phyloP scores from a whole-genome alignment of 2,113 vertebrate genomes.

The Gobius niger region DNA sequence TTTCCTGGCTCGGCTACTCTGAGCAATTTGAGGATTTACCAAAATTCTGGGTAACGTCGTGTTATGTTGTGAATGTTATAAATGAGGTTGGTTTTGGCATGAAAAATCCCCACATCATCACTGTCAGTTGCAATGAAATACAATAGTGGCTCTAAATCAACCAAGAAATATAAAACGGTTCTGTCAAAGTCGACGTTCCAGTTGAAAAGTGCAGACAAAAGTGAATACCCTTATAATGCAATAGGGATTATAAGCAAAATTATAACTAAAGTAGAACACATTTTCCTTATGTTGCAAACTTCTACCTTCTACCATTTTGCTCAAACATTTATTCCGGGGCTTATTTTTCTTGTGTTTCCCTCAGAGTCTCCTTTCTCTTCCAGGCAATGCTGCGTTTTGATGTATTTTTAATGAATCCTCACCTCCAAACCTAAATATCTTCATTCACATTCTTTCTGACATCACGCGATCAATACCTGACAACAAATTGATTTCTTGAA shows the following conservation, averaged over 20 bases:
- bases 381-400: slow-evolving; percentile 41
- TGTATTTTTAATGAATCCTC: slow-evolving; percentile 63
- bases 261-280: too few relatives aligned
- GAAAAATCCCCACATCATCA: slow-evolving; percentile 1
- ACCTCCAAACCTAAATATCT: slow-evolving; percentile 40
- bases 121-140: not conserved
- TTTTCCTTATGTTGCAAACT: not conserved
- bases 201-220: too few relatives aligned
- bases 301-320: not conserved
- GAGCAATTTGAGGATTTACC: slow-evolving; percentile 38
- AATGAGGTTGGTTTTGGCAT: slow-evolving; percentile 1
- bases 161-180: not conserved
- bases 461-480: slow-evolving; percentile 48
- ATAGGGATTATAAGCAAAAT: too few relatives aligned
- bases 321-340: not conserved
- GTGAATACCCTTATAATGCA: too few relatives aligned
- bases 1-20: slow-evolving; percentile 36
- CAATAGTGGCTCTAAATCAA: not conserved
- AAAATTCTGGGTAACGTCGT: slow-evolving; percentile 18
- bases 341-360: not conserved
- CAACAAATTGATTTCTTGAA: slow-evolving; percentile 24
- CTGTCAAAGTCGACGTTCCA: not conserved
- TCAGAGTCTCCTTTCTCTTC: slow-evolving; percentile 10
- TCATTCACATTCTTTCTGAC: slow-evolving; percentile 36
- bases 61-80: slow-evolving; percentile 10